Evolutionary conservation across 1,140 invertebrate species (phyloP).

Genomic region (Sipha flava): DNA sequence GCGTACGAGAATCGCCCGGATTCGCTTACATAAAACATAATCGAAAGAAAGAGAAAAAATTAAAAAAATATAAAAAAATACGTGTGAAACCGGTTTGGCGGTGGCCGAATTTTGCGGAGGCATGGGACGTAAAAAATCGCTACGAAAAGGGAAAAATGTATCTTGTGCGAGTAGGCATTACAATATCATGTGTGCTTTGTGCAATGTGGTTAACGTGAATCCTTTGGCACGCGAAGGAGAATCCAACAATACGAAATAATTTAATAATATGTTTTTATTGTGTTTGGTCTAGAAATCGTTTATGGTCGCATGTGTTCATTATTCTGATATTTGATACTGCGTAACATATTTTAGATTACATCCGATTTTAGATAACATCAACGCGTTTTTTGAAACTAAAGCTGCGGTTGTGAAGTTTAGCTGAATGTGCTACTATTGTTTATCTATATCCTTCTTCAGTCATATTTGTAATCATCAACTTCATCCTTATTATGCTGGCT

Average conservation of each 20-base stretch:
- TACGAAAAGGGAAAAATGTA: not conserved
- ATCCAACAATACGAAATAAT: not conserved
- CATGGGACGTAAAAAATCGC: not conserved
- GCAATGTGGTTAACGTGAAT: not conserved
- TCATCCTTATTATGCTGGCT: no score
- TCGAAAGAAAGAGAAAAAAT: not conserved
- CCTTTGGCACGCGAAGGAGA: not conserved
- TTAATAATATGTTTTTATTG: no score
- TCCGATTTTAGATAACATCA: no score
- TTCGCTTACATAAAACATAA: not conserved
- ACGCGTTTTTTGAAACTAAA: no score
- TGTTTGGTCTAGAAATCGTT: not conserved
- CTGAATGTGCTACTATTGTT: no score
- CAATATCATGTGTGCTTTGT: no score
- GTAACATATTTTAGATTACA: no score
- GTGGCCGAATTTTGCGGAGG: not conserved
- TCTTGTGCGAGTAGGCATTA: no score
- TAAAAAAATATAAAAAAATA: not conserved
- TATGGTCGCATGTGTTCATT: not conserved
- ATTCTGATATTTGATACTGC: not conserved
- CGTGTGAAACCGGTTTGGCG: not conserved
- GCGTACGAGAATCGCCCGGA: not conserved
- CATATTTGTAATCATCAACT: no score
- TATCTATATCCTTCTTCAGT: no score
- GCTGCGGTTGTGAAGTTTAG: no score